Evolutionary conservation across 2,113 vertebrate species (phyloP), one percentile per base, ranked within the genome.

Genomic region (Phylloscopus whistleri): DNA sequence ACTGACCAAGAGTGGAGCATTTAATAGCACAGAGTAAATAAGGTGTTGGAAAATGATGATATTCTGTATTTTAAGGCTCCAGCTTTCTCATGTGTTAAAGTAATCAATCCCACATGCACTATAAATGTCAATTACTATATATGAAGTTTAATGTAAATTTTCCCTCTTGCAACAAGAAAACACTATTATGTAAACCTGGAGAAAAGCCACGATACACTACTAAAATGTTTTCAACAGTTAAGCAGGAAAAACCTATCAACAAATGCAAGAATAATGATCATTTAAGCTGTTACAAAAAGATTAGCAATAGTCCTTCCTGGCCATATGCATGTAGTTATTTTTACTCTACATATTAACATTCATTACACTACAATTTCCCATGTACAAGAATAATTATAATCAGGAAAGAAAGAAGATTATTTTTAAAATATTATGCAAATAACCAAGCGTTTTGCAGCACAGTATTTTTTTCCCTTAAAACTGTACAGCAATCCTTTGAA

Each of bases 221-320:
- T 78, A 87, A 94, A 93, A 93, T 75, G 21, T 90, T 91, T 90
- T 86, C 59, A 95, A 75, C 89, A 56, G 80, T 80, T 94, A 87
- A 87, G 72, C 85, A 92, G 92, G 96, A 97, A 97, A 96, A 94
- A 59, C 55, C 89, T 96, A 92, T 97, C 80, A 84, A 83, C 93
- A 90, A 80, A 76, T 74, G 24, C 41, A 96, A 91, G 82, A 91
- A 83, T 89, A 90, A 96, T 90, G 90, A 78, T 51, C 22, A 84
- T 72, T 93, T 95, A 94, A 95, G 89, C 62, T 79, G 86, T 83
- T 94, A 80, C 52, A 78, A 90, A 85, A 86, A 79, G 70, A 95
- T 94, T 85, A 96, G 53, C 72, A 89, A 82, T 30, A 78, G 74
- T 51, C 69, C 20, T 83, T 93, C 52, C 58, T 93, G 72, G 43